These are phyloP conservation scores for Thaumatotibia leucotreta DNA, from an alignment of 1,140 invertebrate species.

Conservation along the genomic window DNA sequence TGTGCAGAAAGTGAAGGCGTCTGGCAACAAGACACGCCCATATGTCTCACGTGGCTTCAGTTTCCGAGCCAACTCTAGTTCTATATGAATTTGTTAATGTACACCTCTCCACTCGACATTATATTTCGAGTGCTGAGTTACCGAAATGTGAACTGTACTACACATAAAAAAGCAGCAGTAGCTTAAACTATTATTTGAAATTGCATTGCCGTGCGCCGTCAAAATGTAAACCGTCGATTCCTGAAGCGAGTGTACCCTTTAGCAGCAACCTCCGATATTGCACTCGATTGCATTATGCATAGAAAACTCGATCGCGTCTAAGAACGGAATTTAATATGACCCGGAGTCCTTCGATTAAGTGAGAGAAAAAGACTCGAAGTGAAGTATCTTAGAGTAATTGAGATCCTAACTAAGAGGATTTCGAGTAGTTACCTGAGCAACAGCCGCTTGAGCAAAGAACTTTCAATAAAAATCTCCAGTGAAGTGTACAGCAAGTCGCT, in stretches of 20 bases:
- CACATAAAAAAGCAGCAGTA: no score
- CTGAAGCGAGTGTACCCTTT: background rate
- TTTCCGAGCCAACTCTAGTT: no score
- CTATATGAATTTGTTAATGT: no score
- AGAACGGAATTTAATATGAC: constrained; percentile 2
- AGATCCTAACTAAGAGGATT: constrained; percentile 2
- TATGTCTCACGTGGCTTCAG: no score
- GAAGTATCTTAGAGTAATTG: constrained; percentile 5
- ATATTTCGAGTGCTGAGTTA: no score
- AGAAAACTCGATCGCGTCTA: background rate
- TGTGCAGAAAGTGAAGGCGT: no score
- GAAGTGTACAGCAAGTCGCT: constrained; percentile 20
- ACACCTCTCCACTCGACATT: no score
- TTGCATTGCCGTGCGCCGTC: background rate
- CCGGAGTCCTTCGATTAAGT: background rate
- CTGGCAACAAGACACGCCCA: no score
- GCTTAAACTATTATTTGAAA: no score
- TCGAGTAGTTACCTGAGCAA: constrained; percentile 6
- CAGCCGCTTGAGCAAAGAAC: background rate
- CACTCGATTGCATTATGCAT: background rate
- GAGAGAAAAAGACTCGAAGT: background rate
- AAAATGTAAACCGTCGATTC: background rate
- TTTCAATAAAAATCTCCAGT: constrained; percentile 12
- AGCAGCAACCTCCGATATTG: constrained; percentile 3
- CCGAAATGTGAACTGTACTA: no score